Base-by-base conservation (phyloP, 2,797 vertebrate genomes). In the Parauchenoglanis punctatus region DNA sequence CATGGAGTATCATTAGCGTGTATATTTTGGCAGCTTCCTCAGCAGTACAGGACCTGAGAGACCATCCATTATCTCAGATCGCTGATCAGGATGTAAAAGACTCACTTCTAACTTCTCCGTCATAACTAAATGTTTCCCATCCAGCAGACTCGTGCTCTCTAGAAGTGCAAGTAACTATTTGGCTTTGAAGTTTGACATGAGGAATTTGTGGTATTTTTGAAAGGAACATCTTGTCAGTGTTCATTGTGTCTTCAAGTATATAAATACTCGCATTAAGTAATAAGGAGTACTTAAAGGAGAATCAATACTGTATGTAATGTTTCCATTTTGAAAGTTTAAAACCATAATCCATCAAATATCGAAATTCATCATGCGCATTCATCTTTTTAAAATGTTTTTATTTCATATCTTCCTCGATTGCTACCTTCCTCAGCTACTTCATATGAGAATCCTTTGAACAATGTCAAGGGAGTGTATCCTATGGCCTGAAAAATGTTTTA, bases 101-200 rank as follows among this genome's bases (percentile, higher is more conserved):
- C 88, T 88, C 44, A 58, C 78, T 88, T 89, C 83, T 87, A 86
- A 84, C 80, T 86, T 85, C 85, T 61, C 89, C 68, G 70, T 88
- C 85, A 81, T 85, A 88, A 70, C 88, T 81, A 87, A 88, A 68
- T 56, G 52, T 86, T 89, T 88, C 73, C 87, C 88, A 81, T 90
- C 85, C 87, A 85, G 59, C 84, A 85, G 52, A 70, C 89, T 82
- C 88, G 87, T 58, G 83, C 86, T 88, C 84, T 72, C 84, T 87
- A 83, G 86, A 88, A 91, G 88, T 86, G 86, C 46, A 7, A 87
- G 85, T 84, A 93, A 93, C 92, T 87, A 87, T 90, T 92, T 83
- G 75, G 86, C 92, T 94, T 94, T 94, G 91, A 94, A 93, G 93
- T 94, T 88, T 85, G 93, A 93, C 93, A 91, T 93, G 90, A 89